phyloP scores from a whole-genome alignment of 2,113 vertebrate species.

The Corythornis vintsioides region DNA sequence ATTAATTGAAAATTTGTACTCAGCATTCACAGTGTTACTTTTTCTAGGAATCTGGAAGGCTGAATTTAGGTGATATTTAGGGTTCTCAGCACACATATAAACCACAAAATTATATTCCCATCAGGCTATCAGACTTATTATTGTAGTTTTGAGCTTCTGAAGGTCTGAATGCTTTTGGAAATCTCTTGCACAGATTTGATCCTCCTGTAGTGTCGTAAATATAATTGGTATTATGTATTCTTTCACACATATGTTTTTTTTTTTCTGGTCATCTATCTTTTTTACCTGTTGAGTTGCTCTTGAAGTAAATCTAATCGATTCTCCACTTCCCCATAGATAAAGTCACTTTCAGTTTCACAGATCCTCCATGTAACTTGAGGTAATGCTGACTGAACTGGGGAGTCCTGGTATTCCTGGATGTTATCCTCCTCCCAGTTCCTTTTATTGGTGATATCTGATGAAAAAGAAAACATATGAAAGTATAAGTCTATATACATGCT shows the following conservation, averaged over 20 bases:
- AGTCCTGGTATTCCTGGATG: conserved; percentile 75
- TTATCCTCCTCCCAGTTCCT: conserved; percentile 83
- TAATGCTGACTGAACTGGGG: conserved; percentile 76
- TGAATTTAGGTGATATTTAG: background rate
- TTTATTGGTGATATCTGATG: conserved; percentile 78
- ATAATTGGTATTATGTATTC: background rate
- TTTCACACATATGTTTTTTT: background rate
- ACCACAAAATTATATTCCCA: background rate
- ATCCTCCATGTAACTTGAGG: conserved; percentile 81
- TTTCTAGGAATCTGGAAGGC: background rate
- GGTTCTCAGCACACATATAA: background rate
- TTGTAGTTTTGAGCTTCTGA: background rate
- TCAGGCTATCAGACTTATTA: background rate
- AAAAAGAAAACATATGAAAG: conserved; percentile 8
- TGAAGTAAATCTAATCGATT: conserved; percentile 94
- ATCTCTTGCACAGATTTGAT: background rate
- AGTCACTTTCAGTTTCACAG: conserved; percentile 89
- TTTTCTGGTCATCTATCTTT: background rate
- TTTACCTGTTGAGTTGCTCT: conserved; percentile 95
- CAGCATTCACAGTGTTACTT: background rate
- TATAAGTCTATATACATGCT: background rate
- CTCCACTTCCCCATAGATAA: conserved; percentile 94
- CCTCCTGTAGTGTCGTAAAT: background rate
- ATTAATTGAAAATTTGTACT: background rate
- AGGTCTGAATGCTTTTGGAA: background rate